Evolutionary conservation across 1,140 invertebrate species (phyloP).

Genomic region (Drosophila sproati): DNA sequence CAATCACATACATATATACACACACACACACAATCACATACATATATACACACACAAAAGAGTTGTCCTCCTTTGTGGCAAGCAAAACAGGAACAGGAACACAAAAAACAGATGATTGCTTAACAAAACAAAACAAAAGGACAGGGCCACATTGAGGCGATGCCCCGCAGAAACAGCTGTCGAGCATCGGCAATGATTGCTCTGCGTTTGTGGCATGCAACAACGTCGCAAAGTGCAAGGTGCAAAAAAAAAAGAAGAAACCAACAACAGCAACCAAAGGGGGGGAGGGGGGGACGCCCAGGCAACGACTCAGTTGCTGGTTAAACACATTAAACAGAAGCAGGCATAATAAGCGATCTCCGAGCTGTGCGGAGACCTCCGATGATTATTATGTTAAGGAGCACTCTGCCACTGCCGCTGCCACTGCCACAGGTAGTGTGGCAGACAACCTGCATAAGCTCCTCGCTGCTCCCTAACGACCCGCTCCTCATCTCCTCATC

Average conservation of each 20-base stretch:
- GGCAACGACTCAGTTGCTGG: background rate
- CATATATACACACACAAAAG: constrained; percentile 6
- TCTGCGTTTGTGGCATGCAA: constrained; percentile 27
- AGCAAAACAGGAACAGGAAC: constrained; percentile 16
- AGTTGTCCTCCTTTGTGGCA: constrained; percentile 28
- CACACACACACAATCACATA: background rate
- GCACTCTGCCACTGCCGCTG: background rate
- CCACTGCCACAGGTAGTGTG: constrained; percentile 54
- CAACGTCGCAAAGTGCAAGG: constrained; percentile 60
- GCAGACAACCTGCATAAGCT: constrained; percentile 50
- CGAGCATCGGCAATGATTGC: constrained; percentile 39
- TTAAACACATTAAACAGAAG: constrained; percentile 71
- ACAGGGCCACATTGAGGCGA: constrained; percentile 33
- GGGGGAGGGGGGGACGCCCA: constrained; percentile 17
- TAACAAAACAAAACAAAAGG: constrained; percentile 59
- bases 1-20: background rate
- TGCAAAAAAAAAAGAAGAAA: constrained; percentile 58
- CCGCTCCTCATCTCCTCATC: background rate
- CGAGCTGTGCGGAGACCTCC: constrained; percentile 5
- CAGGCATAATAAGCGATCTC: constrained; percentile 65
- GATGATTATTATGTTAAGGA: constrained; percentile 65
- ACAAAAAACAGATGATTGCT: constrained; percentile 76
- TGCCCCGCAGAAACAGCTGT: constrained; percentile 68
- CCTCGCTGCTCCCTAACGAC: constrained; percentile 3
- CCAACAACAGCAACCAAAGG: constrained; percentile 31